Evolutionary conservation across 2,113 vertebrate species (phyloP).

Genomic region (Indri indri): DNA sequence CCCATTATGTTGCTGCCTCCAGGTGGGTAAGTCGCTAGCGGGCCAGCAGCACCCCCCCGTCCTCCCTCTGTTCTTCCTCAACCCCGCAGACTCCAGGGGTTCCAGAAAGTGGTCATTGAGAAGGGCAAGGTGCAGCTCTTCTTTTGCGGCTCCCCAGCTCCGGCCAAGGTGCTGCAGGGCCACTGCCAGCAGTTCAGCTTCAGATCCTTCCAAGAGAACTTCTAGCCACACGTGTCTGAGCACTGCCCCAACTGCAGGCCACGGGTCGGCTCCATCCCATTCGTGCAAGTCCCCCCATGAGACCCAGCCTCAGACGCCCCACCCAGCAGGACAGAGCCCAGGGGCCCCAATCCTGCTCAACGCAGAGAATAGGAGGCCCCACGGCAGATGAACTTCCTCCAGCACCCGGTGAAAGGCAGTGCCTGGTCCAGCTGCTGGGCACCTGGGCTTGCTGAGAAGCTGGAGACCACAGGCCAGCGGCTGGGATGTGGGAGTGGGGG

Average conservation of each 20-base stretch:
- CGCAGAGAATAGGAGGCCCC: background rate
- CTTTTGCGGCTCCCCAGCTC: constrained; percentile 87
- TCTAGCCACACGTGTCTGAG: constrained; percentile 76
- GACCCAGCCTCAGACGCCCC: background rate
- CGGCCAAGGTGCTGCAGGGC: constrained; percentile 87
- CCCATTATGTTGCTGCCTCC: rapidly evolving
- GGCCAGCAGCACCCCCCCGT: background rate
- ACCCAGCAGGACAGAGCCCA: background rate
- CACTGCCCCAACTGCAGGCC: background rate
- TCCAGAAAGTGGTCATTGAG: constrained; percentile 88
- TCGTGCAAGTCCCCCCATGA: too few relatives aligned
- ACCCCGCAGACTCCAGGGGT: constrained; percentile 81
- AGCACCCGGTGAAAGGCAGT: too few relatives aligned
- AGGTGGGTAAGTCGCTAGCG: background rate
- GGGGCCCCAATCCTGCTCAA: background rate
- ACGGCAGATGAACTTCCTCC: background rate
- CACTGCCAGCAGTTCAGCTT: constrained; percentile 90
- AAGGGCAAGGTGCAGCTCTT: constrained; percentile 92
- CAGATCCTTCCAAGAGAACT: constrained; percentile 91
- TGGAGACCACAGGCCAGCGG: background rate
- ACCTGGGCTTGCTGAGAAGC: background rate
- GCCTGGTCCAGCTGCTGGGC: background rate
- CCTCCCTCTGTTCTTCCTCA: background rate
- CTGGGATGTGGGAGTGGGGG: too few relatives aligned
- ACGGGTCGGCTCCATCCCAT: rapidly evolving